phyloP scores from a whole-genome alignment of 2,797 vertebrate species.

The Liparis tanakae region DNA sequence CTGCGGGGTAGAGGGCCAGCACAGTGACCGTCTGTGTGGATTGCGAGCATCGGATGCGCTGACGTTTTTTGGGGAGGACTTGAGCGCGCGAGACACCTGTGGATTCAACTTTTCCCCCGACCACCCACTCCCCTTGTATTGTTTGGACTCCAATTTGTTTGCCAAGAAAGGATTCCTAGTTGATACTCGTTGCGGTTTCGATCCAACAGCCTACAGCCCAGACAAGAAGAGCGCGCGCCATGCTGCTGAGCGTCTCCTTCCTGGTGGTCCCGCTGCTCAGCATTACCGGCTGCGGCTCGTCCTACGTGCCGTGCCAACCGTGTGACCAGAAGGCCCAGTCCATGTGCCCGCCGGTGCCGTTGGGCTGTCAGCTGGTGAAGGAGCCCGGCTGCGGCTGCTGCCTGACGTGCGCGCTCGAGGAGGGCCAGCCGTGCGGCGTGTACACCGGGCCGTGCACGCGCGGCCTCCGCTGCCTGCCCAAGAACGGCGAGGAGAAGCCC shows the following conservation, averaged over 20 bases:
- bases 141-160: constrained; percentile 44
- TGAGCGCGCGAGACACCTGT: constrained; percentile 71
- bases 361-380: constrained; percentile 91
- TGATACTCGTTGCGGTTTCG: constrained; percentile 24
- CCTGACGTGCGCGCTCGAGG: constrained; percentile 92
- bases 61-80: constrained; percentile 27
- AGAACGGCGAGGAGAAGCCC: constrained; percentile 93
- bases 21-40: constrained; percentile 4
- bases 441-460: constrained; percentile 93
- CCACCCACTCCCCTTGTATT: constrained; percentile 33
- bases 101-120: constrained; percentile 51
- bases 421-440: constrained; percentile 92
- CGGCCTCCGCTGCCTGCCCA: constrained; percentile 92
- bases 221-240: constrained; percentile 44
- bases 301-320: constrained; percentile 92
- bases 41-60: constrained; percentile 34
- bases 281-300: constrained; percentile 75
- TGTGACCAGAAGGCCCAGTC: constrained; percentile 91
- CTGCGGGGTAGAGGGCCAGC: neutral
- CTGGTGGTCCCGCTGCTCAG: constrained; percentile 82
- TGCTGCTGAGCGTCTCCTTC: constrained; percentile 79
- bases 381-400: constrained; percentile 98
- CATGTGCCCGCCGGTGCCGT: constrained; percentile 90
- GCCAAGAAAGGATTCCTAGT: constrained; percentile 36
- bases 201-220: neutral